Conservation (phyloP, 1,140 invertebrate species). For the Cyrtorhinus lividipennis region DNA sequence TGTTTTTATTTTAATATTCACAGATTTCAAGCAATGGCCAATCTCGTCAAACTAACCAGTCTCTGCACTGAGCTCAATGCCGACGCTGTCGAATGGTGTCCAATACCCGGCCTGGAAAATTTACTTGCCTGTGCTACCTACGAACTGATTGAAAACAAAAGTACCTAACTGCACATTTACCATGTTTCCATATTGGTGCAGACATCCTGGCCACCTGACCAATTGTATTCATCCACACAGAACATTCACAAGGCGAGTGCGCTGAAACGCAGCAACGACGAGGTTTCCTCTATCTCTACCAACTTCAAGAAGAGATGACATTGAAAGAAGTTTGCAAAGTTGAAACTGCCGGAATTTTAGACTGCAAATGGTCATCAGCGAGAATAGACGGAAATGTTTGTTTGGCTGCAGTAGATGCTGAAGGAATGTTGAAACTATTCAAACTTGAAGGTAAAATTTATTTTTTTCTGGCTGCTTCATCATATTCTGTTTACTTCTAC, state of each 20-base stretch:
- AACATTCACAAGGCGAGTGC: constrained; percentile 31
- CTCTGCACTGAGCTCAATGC: constrained; percentile 59
- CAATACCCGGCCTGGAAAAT: constrained; percentile 40
- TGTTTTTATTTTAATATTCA: constrained; percentile 1
- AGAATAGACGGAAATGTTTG: constrained; percentile 32
- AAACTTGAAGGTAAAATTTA: too few relatives aligned
- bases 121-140: constrained; percentile 75
- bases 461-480: too few relatives aligned
- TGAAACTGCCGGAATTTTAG: constrained; percentile 53
- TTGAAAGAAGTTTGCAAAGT: constrained; percentile 28
- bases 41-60: constrained; percentile 34
- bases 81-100: constrained; percentile 82
- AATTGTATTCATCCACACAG: too few relatives aligned
- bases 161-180: too few relatives aligned
- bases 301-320: constrained; percentile 15
- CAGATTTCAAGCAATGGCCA: constrained; percentile 20
- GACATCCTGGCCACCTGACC: too few relatives aligned
- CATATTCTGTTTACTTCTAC: too few relatives aligned
- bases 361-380: constrained; percentile 60
- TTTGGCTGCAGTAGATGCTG: constrained; percentile 48
- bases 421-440: constrained; percentile 43
- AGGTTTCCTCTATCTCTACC: constrained; percentile 24
- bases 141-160: constrained; percentile 36
- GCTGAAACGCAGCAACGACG: constrained; percentile 13
- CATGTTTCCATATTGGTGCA: too few relatives aligned